A percentile compares a stretch with the other conserved stretches of the same genome.
phyloP scores from a whole-genome alignment of 2,797 vertebrate genomes.

The Leucoraja ocellata region DNA sequence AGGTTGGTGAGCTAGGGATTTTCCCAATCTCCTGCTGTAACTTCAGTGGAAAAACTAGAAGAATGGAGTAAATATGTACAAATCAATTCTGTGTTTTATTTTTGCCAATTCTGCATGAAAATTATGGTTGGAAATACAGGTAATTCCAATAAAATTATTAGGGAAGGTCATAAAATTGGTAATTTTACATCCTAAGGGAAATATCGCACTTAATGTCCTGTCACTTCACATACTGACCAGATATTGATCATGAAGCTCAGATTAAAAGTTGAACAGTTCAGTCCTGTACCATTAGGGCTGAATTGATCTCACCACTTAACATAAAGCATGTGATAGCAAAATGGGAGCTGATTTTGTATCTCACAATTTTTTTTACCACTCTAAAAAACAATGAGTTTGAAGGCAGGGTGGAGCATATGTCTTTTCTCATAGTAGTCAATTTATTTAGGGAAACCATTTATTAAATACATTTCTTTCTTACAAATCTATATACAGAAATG shows the following conservation, averaged over 20 bases:
- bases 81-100: neutral
- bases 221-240: neutral
- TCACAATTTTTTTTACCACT: neutral
- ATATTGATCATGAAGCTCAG: neutral
- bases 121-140: neutral
- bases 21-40: neutral
- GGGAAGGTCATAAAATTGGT: neutral
- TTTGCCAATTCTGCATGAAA: neutral
- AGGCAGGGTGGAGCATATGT: too few species aligned
- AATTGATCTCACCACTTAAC: neutral
- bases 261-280: neutral
- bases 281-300: too few species aligned
- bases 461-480: too few species aligned
- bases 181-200: too few species aligned
- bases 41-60: neutral
- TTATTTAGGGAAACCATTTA: too few species aligned
- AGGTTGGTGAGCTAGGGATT: neutral
- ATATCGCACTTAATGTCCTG: neutral
- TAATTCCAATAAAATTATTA: neutral
- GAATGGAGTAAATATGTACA: neutral
- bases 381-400: too few species aligned
- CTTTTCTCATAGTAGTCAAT: too few species aligned
- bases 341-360: neutral
- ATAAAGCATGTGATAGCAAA: neutral
- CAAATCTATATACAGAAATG: too few species aligned